Percentiles rank a stretch among this genome's conserved stretches.
phyloP scores from a whole-genome alignment of 2,797 vertebrate species.

The Falco rusticolus region DNA sequence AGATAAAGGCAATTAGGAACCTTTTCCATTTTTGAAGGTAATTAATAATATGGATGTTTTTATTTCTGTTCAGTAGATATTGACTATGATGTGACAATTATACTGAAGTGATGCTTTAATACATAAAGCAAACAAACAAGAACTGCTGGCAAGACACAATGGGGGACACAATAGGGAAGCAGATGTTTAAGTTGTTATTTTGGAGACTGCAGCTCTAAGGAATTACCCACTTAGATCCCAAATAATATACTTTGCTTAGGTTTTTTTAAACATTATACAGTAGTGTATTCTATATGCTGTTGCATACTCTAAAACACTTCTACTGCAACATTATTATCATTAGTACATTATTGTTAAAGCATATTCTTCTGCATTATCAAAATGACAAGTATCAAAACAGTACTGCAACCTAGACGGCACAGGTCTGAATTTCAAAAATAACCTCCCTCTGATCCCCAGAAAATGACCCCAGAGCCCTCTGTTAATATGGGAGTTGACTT shows the following conservation, averaged over 20 bases:
- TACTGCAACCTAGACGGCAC: too few relatives aligned
- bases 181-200: not conserved
- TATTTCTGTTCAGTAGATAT: not conserved
- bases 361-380: not conserved
- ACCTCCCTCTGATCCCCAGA: not conserved
- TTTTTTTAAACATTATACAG: not conserved
- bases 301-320: not conserved
- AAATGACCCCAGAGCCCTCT: not conserved
- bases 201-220: not conserved
- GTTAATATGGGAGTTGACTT: not conserved
- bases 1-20: not conserved
- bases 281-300: not conserved
- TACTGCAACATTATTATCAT: not conserved
- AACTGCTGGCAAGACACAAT: not conserved
- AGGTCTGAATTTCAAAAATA: not conserved
- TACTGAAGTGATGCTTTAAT: not conserved
- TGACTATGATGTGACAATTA: not conserved
- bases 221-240: not conserved
- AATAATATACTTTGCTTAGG: not conserved
- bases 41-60: not conserved
- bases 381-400: not conserved
- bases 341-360: not conserved
- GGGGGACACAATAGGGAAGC: not conserved
- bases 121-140: slow-evolving; percentile 4
- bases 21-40: not conserved